Base-by-base conservation (phyloP, 2,888 invertebrate genomes). In the Troglohyphantes excavatus region DNA sequence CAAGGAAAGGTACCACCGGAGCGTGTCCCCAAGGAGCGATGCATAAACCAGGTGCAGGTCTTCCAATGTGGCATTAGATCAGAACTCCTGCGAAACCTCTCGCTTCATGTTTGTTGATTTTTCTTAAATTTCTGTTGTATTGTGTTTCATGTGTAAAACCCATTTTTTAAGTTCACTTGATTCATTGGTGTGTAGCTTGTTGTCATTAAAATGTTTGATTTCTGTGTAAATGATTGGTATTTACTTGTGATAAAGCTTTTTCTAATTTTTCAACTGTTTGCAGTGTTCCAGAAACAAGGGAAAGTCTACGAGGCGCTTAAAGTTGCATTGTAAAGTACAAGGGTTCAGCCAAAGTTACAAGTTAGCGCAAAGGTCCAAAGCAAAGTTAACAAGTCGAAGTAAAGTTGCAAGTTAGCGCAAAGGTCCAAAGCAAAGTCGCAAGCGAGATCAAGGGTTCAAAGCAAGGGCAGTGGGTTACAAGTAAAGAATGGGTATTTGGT, bases 1-100 rank as follows among this genome's bases (percentile, higher is more conserved):
- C n/a, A 84, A 79, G 79, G 93, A 91, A 93, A 93, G 92, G 93
- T 93, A 26, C 93, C 93, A 92, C 92, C 93, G 19, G 93, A 94
- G 92, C 6, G 70, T 53, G 23, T 46, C 86, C 26, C 86, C 90
- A 13, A 81, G 61, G 9, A 90, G 86, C 19, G 82, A 89, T 76
- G 82, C 76, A 43, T 89, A 33, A 81, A 9, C 6, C n/a, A n/a
- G 7, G 21, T 39, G 33, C 39, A 6, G 17, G 2, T 43, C 33
- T 68, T 82, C 78, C 39, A 61, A 61, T n/a, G n/a, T n/a, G n/a
- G n/a, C n/a, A n/a, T n/a, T n/a, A n/a, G n/a, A n/a, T n/a, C n/a
- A n/a, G n/a, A n/a, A n/a, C n/a, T n/a, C n/a, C 23, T 65, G 33
- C 17, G 7, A n/a, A 63, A 21, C 17, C 21, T 23, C 33, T 7